Percentiles rank a stretch among this genome's conserved stretches.
These are phyloP conservation scores for Arctia plantaginis DNA, from an alignment of 2,888 invertebrate species.

Conservation along the genomic window DNA sequence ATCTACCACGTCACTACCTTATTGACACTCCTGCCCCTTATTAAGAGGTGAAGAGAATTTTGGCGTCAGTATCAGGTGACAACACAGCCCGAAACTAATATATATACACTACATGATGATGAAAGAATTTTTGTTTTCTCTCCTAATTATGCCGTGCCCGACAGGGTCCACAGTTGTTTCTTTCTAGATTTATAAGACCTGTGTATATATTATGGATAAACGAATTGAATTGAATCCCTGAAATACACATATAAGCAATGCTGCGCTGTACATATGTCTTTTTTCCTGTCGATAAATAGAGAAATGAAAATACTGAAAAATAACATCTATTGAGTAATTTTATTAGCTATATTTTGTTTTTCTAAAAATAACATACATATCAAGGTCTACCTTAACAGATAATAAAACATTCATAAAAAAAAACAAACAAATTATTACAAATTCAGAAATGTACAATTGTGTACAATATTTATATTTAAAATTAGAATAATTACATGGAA, in stretches of 20 bases:
- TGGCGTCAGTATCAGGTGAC: no score
- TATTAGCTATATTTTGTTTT: constrained; percentile 3
- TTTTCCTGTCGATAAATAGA: no score
- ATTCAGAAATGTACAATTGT: constrained; percentile 32
- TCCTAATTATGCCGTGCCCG: no score
- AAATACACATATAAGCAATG: no score
- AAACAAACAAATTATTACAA: constrained; percentile 22
- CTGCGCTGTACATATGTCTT: no score
- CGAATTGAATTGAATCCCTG: no score
- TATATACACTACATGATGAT: no score
- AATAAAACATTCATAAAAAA: constrained; percentile 30
- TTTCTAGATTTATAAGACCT: no score
- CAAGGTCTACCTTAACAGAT: constrained; percentile 9
- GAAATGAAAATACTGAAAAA: neutral
- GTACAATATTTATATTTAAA: constrained; percentile 33
- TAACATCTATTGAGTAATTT: constrained; percentile 16
- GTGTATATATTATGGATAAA: no score
- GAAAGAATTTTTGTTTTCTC: no score
- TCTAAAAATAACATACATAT: neutral
- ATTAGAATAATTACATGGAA: constrained; percentile 39
- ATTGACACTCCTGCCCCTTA: neutral
- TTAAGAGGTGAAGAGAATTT: neutral
- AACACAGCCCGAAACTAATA: no score
- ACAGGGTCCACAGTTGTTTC: no score
- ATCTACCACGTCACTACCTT: neutral